Conservation (phyloP, 2,113 vertebrate genomes). For the Harpagus bidentatus region DNA sequence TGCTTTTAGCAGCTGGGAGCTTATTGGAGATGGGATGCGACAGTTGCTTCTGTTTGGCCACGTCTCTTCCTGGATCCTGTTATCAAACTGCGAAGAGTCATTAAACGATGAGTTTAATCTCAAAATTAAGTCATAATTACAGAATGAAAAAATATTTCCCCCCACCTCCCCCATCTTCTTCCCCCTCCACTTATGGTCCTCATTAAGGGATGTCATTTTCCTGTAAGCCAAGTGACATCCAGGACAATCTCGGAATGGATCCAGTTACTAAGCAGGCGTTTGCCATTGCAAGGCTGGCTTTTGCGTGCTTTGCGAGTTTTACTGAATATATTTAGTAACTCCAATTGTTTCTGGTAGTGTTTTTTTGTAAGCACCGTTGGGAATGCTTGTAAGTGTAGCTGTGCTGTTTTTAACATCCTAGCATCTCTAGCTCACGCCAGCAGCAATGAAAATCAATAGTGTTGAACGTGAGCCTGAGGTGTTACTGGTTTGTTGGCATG, state of each 20-base stretch:
- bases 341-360: not conserved
- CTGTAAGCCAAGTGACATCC: not conserved
- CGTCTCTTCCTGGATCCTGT: not conserved
- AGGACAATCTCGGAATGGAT: not conserved
- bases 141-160: not conserved
- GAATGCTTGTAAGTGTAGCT: not conserved
- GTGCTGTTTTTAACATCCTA: not conserved
- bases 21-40: not conserved
- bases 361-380: not conserved
- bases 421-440: not conserved
- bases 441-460: not conserved
- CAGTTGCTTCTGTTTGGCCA: not conserved
- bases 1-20: not conserved
- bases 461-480: not conserved
- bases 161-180: not conserved
- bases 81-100: not conserved
- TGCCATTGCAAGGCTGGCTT: not conserved
- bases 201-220: not conserved
- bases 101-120: not conserved
- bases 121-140: not conserved
- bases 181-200: not conserved
- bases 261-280: not conserved
- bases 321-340: conserved; percentile 39
- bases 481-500: not conserved
- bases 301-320: not conserved